Evolutionary conservation across 2,113 vertebrate genomes (phyloP), one percentile per base, ranked within the genome.

Genomic region (Xiphophorus hellerii): DNA sequence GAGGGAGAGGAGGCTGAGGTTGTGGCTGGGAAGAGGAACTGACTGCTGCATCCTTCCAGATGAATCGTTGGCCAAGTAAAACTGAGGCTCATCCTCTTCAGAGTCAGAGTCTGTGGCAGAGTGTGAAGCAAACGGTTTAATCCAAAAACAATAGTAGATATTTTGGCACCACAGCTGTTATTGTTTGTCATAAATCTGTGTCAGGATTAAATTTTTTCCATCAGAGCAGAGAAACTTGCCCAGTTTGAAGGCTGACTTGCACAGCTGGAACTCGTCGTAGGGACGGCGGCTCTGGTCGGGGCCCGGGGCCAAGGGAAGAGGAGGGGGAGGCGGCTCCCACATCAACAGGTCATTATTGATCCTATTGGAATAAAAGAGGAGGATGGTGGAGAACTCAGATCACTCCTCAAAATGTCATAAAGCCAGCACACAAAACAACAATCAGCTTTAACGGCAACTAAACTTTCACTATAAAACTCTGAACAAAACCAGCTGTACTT

Each of bases 291-390:
- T 69, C 73, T 88, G 74, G 66, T 86, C 0, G 29, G 88, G 76
- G 67, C 78, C 92, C 76, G 79, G 71, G 42, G 83, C 44, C 42
- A 77, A 82, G 68, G 78, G 85, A n/a, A 80, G 80, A 80, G 39
- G 74, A 80, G 87, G 80, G 22, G 86, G 82, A 48, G 82, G 66
- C 0, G 96, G 95, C 89, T 96, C 96, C 96, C 96, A 98, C 96
- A 98, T 96, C 92, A 98, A 86, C 62, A 98, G 93, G 90, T 97
- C 96, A 15, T 97, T 98, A 88, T 97, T 97, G 87, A 98, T 95
- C 92, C 97, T 98, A 86, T 39, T 66, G 27, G 69, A 68, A 3
- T 6, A 37, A 71, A 17, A 37, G 35, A 14, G 2, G 25, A 58
- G n/a, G 27, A 37, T 60, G 35, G 58, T 5, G 30, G 48, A 62